These are phyloP conservation scores for Trachymyrmex cornetzi DNA, from an alignment of 1,140 invertebrate genomes.

Conservation along the genomic window DNA sequence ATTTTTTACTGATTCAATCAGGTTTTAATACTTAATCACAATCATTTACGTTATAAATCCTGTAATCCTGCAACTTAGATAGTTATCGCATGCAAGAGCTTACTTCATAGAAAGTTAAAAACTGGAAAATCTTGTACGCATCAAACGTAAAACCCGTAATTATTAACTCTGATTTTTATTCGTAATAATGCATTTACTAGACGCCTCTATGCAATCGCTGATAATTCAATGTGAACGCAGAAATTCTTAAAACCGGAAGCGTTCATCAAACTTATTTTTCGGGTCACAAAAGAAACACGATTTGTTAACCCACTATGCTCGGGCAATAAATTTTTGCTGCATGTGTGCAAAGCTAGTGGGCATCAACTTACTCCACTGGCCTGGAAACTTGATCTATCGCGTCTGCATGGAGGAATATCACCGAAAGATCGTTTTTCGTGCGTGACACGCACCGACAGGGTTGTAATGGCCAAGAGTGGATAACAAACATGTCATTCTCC, in stretches of 20 bases:
- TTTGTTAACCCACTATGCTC: background rate
- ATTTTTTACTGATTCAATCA: background rate
- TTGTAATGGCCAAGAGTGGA: conserved; percentile 7
- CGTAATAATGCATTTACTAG: background rate
- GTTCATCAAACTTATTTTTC: background rate
- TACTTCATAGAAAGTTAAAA: background rate
- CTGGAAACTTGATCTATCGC: conserved; percentile 39
- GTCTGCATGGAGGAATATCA: background rate
- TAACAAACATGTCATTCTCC: background rate
- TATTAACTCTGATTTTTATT: background rate
- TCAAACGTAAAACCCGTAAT: background rate
- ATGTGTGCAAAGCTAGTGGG: background rate
- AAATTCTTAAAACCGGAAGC: background rate
- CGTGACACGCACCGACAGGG: background rate
- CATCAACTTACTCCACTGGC: conserved; percentile 25
- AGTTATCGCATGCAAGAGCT: background rate
- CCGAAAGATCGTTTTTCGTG: conserved; percentile 4
- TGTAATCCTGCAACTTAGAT: background rate
- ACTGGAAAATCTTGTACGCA: background rate
- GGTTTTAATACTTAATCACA: background rate
- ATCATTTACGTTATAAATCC: background rate
- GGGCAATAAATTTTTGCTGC: background rate
- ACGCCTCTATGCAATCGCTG: background rate
- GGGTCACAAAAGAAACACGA: background rate
- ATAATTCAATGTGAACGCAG: background rate